Evolutionary conservation across 2,888 invertebrate genomes (phyloP).

Genomic region (Brachynemurus nebulosus): DNA sequence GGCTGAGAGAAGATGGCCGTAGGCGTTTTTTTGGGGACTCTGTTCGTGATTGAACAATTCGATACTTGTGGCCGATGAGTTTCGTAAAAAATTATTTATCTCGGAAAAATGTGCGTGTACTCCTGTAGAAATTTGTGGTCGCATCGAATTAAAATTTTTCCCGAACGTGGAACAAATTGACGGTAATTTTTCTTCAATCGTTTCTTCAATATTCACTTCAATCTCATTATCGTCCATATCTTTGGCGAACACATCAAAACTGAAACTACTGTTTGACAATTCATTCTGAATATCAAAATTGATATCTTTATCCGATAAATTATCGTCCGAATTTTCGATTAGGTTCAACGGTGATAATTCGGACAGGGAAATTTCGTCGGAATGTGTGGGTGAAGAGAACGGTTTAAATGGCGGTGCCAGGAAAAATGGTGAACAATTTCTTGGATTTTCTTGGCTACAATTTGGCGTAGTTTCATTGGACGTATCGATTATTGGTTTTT

Average conservation of each 20-base stretch:
- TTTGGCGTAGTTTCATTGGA: neutral
- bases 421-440: conserved; percentile 21
- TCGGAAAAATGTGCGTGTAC: neutral
- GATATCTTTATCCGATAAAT: conserved; percentile 5
- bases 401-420: conserved; percentile 20
- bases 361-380: conserved; percentile 4
- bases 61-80: conserved; percentile 20
- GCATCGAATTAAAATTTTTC: conserved; percentile 6
- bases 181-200: conserved; percentile 5
- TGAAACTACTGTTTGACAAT: conserved; percentile 23
- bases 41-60: conserved; percentile 6
- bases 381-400: conserved; percentile 6
- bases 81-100: conserved; percentile 11
- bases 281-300: conserved; percentile 6
- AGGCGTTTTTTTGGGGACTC: conserved; percentile 9
- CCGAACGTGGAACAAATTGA: conserved; percentile 11
- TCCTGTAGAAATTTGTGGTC: neutral
- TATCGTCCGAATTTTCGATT: conserved; percentile 4
- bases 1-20: conserved; percentile 26
- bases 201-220: conserved; percentile 2
- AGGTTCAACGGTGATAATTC: conserved; percentile 8
- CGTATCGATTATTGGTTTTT: neutral
- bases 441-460: too few relatives aligned
- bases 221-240: conserved; percentile 18
- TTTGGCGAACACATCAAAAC: conserved; percentile 21